Conservation (phyloP, 2,888 invertebrate species). For the Dorcus parallelipipedus region DNA sequence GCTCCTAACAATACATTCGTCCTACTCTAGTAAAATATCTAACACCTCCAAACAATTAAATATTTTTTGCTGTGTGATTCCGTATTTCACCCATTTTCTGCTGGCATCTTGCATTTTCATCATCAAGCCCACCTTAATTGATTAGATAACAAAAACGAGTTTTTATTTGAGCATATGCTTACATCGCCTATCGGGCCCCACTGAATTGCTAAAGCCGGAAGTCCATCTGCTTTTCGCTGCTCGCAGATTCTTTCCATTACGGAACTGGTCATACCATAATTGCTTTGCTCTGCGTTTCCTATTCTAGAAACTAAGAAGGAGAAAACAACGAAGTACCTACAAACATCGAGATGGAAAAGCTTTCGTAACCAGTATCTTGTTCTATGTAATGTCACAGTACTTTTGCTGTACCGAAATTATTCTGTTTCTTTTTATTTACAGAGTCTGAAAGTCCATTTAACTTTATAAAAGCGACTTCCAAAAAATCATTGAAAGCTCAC, state of each 20-base stretch:
- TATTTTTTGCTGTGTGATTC: slow-evolving; percentile 67
- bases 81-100: slow-evolving; percentile 40
- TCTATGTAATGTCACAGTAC: too few species aligned
- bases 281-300: slow-evolving; percentile 88
- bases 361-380: too few species aligned
- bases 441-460: too few species aligned
- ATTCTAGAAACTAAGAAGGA: slow-evolving; percentile 89
- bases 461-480: too few species aligned
- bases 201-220: slow-evolving; percentile 80
- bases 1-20: slow-evolving; percentile 67
- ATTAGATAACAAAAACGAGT: background rate
- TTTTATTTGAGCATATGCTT: slow-evolving; percentile 42
- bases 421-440: too few species aligned
- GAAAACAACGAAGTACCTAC: slow-evolving; percentile 75
- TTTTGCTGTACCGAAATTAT: too few species aligned
- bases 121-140: slow-evolving; percentile 20
- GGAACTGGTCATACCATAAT: slow-evolving; percentile 88
- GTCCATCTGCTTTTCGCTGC: slow-evolving; percentile 62
- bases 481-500: too few species aligned
- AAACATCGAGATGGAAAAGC: background rate
- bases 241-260: slow-evolving; percentile 87
- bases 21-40: slow-evolving; percentile 68
- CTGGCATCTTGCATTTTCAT: slow-evolving; percentile 20
- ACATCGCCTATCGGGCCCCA: slow-evolving; percentile 94
- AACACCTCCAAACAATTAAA: slow-evolving; percentile 60